Base-by-base conservation (phyloP, 2,797 vertebrate genomes). In the Bufotes viridis region DNA sequence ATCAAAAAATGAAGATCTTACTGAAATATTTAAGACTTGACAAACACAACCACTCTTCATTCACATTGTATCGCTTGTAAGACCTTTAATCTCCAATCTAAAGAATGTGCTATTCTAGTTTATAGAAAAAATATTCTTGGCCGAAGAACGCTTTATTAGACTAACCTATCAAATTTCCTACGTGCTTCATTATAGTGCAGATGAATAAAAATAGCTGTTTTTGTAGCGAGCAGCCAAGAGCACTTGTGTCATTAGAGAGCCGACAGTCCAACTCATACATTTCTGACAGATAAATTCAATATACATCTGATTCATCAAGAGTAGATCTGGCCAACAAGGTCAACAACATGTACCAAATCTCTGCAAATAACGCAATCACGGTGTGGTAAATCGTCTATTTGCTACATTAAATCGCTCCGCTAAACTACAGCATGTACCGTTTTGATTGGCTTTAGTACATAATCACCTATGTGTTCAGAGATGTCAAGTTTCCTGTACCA, bases 231-330 rank as follows among this genome's bases (percentile, higher is more conserved):
- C 75, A 75, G 82, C 49, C 53, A 75, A 84, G 70, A 84, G 57
- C 82, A 15, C 70, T 84, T 72, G 58, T 84, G 67, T 84, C 69
- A 84, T 84, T 84, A 84, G 70, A 84, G 70, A 75, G 55, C 82
- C 69, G 61, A 75, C 61, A 24, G 69, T 75, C 69, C 18, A 14
- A 60, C 69, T 13, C 75, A 61, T 75, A 75, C 42, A 84, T 84
- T 84, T 51, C 61, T 75, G 70, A 84, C 67, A 74, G 57, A 75
- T 81, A 75, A 63, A 49, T 26, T 34, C 78, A 60, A 67, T 87
- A 51, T 72, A 87, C 20, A 65, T 26, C 78, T 51, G n/a, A 74
- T 87, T 81, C 55, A 74, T 58, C 78, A 81, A 87, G 58, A 60
- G 22, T 55, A 63, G 78, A 87, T 51, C 14, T 70, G 79, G 26